phyloP scores from a whole-genome alignment of 2,113 vertebrate species.

The Bufo gargarizans region DNA sequence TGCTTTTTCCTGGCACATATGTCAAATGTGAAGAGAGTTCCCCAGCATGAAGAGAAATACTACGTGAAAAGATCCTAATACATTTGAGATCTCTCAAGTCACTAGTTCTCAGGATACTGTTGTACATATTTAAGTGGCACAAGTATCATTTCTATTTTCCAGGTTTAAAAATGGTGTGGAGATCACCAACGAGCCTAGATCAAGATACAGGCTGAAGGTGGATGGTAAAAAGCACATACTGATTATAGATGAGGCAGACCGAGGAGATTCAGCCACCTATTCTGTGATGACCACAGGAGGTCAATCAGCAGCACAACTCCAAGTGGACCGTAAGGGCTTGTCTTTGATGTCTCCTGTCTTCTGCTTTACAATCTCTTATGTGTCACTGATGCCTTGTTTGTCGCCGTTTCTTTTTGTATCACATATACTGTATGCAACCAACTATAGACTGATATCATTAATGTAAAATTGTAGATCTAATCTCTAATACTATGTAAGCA shows the following conservation, averaged over 20 bases:
- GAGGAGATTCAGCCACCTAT: conserved; percentile 88
- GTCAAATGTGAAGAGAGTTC: no score
- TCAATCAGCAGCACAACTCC: conserved; percentile 82
- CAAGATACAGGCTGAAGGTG: conserved; percentile 84
- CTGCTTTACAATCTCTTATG: background rate
- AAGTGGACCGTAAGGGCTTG: conserved; percentile 84
- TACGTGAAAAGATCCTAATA: no score
- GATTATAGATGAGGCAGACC: conserved; percentile 89
- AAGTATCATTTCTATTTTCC: background rate
- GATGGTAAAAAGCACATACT: conserved; percentile 91
- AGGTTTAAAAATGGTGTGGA: conserved; percentile 98
- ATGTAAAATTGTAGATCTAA: background rate
- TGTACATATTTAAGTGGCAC: background rate
- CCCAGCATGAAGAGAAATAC: no score
- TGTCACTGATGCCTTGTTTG: background rate
- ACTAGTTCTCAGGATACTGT: background rate
- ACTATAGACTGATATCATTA: background rate
- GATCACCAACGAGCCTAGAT: conserved; percentile 84
- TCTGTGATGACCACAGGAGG: conserved; percentile 93
- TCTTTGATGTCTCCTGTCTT: background rate
- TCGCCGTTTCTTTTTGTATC: background rate
- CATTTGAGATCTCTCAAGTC: background rate
- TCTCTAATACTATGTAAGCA: background rate
- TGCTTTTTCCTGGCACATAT: no score
- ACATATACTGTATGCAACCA: background rate